A percentile compares a stretch with the other conserved stretches of the same genome.
Evolutionary conservation across 2,797 vertebrate species (phyloP).

Genomic region (Catostomus latipinnis): DNA sequence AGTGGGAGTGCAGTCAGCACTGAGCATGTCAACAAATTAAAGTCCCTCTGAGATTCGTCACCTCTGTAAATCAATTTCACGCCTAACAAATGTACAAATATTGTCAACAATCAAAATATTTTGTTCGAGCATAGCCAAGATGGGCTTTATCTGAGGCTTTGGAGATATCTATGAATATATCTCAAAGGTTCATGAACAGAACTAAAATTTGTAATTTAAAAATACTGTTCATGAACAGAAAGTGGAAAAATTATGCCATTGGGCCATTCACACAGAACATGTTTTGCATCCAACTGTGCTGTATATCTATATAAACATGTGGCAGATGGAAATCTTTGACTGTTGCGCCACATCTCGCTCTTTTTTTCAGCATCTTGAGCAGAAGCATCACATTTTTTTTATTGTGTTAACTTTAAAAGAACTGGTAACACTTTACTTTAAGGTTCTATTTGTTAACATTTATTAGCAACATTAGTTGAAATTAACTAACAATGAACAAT

Average conservation of each 20-base stretch:
- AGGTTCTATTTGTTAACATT: too few species aligned
- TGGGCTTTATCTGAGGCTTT: slow-evolving; percentile 16
- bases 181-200: neutral
- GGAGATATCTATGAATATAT: slow-evolving; percentile 18
- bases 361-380: too few species aligned
- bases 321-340: too few species aligned
- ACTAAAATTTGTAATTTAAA: slow-evolving; percentile 3
- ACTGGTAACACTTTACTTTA: too few species aligned
- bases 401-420: too few species aligned
- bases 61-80: slow-evolving; percentile 53
- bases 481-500: too few species aligned
- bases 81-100: slow-evolving; percentile 50
- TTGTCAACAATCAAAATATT: slow-evolving; percentile 45
- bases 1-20: slow-evolving; percentile 44
- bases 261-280: too few species aligned
- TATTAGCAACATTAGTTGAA: too few species aligned
- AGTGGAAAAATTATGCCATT: neutral
- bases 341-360: too few species aligned
- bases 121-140: slow-evolving; percentile 8
- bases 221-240: slow-evolving; percentile 9
- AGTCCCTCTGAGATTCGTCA: slow-evolving; percentile 51
- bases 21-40: slow-evolving; percentile 45
- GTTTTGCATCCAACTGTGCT: too few species aligned
- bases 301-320: too few species aligned
- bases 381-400: too few species aligned